Percentiles rank a stretch among this genome's conserved stretches.
Evolutionary conservation across 2,797 vertebrate species (phyloP).

Genomic region (Hyperoplus immaculatus): DNA sequence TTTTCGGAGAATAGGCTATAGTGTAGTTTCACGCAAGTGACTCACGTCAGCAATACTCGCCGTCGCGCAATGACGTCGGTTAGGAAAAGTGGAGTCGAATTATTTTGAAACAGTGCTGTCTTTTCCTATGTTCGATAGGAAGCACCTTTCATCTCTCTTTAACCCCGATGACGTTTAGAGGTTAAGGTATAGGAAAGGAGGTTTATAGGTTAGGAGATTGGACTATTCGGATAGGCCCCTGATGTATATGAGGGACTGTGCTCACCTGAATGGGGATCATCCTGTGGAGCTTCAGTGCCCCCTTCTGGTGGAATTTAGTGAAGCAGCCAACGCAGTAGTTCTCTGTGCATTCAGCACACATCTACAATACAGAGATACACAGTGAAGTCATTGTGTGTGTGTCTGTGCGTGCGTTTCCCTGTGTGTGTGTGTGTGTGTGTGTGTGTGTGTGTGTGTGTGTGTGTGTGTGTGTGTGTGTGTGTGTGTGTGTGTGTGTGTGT

Average conservation of each 20-base stretch:
- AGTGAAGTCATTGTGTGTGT: conserved; percentile 3
- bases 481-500: not conserved
- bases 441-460: not conserved
- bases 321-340: conserved; percentile 89
- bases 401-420: not conserved
- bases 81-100: no score
- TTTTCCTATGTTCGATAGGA: no score
- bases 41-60: no score
- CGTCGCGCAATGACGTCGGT: no score
- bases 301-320: conserved; percentile 90
- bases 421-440: not conserved
- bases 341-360: conserved; percentile 88
- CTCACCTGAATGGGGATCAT: conserved; percentile 86
- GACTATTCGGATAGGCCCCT: no score
- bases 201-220: no score
- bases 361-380: conserved; percentile 72
- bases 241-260: conserved; percentile 26
- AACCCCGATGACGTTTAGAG: no score
- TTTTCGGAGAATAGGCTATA: no score
- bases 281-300: conserved; percentile 91
- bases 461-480: not conserved
- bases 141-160: no score
- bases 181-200: no score
- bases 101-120: no score
- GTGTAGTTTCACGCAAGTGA: no score